A percentile compares a stretch with the other conserved stretches of the same genome.
phyloP scores from a whole-genome alignment of 2,113 vertebrate species.

The Calidris pugnax region DNA sequence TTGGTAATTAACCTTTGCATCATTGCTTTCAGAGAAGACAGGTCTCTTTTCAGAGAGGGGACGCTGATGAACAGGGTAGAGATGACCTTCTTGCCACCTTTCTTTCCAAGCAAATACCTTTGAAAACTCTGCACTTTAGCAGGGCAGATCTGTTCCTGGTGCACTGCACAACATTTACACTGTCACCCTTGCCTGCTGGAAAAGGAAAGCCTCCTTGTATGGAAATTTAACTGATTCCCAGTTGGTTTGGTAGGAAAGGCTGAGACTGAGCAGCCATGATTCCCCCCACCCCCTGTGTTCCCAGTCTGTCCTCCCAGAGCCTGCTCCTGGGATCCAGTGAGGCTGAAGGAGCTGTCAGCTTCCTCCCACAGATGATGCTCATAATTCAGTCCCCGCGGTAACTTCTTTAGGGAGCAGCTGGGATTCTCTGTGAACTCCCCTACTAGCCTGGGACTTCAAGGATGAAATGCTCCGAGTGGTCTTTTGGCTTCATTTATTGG shows the following conservation, averaged over 20 bases:
- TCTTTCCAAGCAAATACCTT: not conserved
- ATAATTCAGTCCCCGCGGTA: not conserved
- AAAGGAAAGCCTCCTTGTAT: not conserved
- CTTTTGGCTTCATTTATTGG: not conserved
- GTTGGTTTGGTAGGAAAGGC: not conserved
- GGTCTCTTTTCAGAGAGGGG: not conserved
- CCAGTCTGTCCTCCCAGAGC: not conserved
- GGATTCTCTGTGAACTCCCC: not conserved
- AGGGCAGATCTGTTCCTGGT: not conserved
- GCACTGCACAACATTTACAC: too few species aligned
- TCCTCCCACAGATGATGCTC: not conserved
- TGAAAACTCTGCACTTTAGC: not conserved
- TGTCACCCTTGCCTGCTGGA: not conserved
- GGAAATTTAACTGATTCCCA: not conserved
- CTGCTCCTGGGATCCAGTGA: not conserved
- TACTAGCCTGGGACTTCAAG: not conserved
- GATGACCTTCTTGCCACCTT: not conserved
- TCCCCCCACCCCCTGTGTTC: not conserved
- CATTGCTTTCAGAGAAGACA: accelerated
- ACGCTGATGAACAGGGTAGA: not conserved
- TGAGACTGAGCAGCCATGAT: not conserved
- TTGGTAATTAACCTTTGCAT: not conserved
- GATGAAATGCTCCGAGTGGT: not conserved
- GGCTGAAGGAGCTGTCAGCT: not conserved
- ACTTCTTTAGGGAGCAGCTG: not conserved